Evolutionary conservation across 2,888 invertebrate genomes (phyloP), one percentile per base, ranked within the genome.

Genomic region (Morpho helenor): DNA sequence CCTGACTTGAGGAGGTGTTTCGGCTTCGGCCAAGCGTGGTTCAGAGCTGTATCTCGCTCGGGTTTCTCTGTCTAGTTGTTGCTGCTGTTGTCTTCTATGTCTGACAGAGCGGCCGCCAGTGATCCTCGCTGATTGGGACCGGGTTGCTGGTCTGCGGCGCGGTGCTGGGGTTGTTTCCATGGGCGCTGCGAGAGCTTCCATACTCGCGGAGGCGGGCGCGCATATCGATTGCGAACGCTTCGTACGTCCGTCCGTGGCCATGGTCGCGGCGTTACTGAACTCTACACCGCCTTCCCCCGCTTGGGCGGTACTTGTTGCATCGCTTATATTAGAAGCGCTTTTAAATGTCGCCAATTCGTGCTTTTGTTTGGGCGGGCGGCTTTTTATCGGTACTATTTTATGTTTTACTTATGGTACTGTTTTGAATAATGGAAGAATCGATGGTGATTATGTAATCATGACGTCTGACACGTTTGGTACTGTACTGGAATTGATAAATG

Each of bases 141-240:
- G 91, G n/a, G 94, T 91, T 16, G 95, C 95, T 1, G 95, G 94
- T 57, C 93, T 85, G 9, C 94, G 90, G 48, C 94, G 87, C 50
- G 92, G 92, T 8, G 92, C 92, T 57, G 92, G 91, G 61, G 92
- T 91, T 53, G 87, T 89, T 68, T 92, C 92, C 67, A 88, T 87
- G 48, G 91, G 90, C 48, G 90, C 85, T 60, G 91, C 91, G 56
- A 93, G 83, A 47, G 92, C 91, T 76, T 94, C 94, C 93, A 94
- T 93, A 78, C 93, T 94, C 77, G 90, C 88, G 74, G 93, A 92
- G 71, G 93, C 93, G 68, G 93, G 93, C 73, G 94, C 93, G 84
- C 95, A 95, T 80, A 95, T 94, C 74, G 95, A 95, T 74, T 94
- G 94, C 75, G 95, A 95, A 72, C 95, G 94, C 73, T 94, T 94